Percentiles rank a stretch among this genome's conserved stretches.
These are phyloP conservation scores for Acrobasis consociella DNA, from an alignment of 2,888 invertebrate genomes.

Conservation along the genomic window DNA sequence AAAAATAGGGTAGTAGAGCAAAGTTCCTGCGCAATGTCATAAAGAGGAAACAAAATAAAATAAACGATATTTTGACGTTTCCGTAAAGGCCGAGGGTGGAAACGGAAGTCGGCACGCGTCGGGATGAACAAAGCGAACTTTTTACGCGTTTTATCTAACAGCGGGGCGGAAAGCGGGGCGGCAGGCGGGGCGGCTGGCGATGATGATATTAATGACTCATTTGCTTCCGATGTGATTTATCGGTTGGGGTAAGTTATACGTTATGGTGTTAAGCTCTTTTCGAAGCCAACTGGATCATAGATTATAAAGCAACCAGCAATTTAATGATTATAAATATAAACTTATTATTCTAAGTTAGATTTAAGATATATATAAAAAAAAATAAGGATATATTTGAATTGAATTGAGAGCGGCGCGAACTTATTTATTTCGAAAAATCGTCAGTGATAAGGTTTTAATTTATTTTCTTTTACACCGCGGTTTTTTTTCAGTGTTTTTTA, in stretches of 20 bases:
- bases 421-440: too few relatives aligned
- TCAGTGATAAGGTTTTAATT: too few relatives aligned
- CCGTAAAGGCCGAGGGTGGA: background rate
- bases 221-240: slow-evolving; percentile 21
- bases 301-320: too few relatives aligned
- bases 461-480: too few relatives aligned
- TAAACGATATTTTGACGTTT: background rate
- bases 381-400: too few relatives aligned
- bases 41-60: background rate
- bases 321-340: too few relatives aligned
- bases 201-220: slow-evolving; percentile 20
- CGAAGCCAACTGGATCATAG: too few relatives aligned
- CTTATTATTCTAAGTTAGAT: too few relatives aligned
- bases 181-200: background rate
- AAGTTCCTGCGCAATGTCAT: background rate
- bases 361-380: too few relatives aligned
- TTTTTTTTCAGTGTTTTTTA: too few relatives aligned
- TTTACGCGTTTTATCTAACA: slow-evolving; percentile 11
- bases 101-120: slow-evolving; percentile 3
- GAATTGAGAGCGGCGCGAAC: too few relatives aligned
- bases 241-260: background rate
- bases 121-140: background rate
- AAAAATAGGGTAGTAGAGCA: background rate
- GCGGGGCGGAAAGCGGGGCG: slow-evolving; percentile 2
- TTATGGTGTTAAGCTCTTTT: background rate